Conservation (phyloP, 2,113 vertebrate species). For the Neotragus pygmaeus region DNA sequence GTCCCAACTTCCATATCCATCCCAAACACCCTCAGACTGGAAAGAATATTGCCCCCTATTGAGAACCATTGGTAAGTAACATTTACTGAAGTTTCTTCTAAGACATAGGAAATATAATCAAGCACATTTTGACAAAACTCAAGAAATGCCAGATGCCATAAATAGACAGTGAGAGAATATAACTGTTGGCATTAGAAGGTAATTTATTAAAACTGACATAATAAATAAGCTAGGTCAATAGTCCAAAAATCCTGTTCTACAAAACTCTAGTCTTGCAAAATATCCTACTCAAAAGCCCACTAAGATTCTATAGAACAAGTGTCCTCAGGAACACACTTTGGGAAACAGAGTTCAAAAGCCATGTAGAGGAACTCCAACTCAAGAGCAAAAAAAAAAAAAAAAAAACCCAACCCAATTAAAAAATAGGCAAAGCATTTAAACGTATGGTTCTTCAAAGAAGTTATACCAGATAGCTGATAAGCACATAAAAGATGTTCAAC, state of each 20-base stretch:
- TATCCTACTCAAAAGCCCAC: not conserved
- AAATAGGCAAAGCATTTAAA: not conserved
- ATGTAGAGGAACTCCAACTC: not conserved
- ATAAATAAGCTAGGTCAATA: not conserved
- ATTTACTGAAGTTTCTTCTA: not conserved
- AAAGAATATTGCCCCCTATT: not conserved
- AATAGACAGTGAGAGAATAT: not conserved
- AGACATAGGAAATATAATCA: not conserved
- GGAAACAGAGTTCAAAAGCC: not conserved
- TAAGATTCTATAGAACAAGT: not conserved
- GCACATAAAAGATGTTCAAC: too few species aligned
- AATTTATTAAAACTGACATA: not conserved
- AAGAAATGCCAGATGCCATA: not conserved
- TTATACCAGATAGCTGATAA: not conserved
- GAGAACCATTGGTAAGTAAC: not conserved
- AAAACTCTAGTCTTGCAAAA: not conserved
- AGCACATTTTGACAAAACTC: not conserved
- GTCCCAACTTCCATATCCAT: not conserved
- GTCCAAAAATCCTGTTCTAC: not conserved
- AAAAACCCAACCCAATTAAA: not conserved
- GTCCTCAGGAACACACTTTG: not conserved
- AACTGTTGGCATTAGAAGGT: too few species aligned
- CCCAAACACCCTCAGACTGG: not conserved
- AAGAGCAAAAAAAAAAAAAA: not conserved
- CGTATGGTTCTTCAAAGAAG: not conserved